These are phyloP conservation scores for Taurulus bubalis DNA, from an alignment of 2,113 vertebrate species.

Conservation along the genomic window DNA sequence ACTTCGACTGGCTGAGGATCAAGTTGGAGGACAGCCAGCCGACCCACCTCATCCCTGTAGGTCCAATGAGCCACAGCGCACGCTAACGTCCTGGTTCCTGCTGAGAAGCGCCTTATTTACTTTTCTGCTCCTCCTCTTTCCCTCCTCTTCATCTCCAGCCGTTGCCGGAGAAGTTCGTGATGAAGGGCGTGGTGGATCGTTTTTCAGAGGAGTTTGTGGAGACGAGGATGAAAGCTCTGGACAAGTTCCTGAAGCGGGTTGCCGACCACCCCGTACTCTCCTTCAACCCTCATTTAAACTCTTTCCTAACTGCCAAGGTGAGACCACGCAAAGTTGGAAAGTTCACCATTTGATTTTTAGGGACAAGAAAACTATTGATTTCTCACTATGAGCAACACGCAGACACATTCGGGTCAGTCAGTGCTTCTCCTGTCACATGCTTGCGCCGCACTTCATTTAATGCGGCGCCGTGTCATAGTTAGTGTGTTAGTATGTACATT, in stretches of 20 bases:
- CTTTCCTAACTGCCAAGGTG: conserved; percentile 97
- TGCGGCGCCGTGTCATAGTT: neutral
- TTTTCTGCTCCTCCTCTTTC: neutral
- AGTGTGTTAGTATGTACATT: neutral
- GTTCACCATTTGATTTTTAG: neutral
- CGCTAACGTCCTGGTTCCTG: neutral
- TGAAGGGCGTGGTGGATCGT: conserved; percentile 97
- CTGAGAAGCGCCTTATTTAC: neutral
- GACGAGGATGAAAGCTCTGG: conserved; percentile 94
- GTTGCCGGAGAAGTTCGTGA: conserved; percentile 97
- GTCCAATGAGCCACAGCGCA: conserved; percentile 66
- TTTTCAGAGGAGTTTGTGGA: conserved; percentile 99
- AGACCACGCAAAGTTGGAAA: neutral
- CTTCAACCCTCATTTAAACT: conserved; percentile 93
- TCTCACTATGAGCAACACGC: neutral
- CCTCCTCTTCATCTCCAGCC: conserved; percentile 81
- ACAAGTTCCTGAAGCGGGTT: conserved; percentile 97
- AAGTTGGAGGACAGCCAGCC: conserved; percentile 97
- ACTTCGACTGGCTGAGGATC: conserved; percentile 96
- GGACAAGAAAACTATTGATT: neutral
- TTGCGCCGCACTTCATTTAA: neutral
- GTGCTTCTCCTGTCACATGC: neutral
- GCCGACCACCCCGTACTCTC: conserved; percentile 97
- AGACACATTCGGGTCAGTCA: neutral
- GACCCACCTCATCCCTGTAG: conserved; percentile 98